These are phyloP conservation scores for Calliopsis andreniformis DNA, from an alignment of 1,140 invertebrate species.

Conservation along the genomic window DNA sequence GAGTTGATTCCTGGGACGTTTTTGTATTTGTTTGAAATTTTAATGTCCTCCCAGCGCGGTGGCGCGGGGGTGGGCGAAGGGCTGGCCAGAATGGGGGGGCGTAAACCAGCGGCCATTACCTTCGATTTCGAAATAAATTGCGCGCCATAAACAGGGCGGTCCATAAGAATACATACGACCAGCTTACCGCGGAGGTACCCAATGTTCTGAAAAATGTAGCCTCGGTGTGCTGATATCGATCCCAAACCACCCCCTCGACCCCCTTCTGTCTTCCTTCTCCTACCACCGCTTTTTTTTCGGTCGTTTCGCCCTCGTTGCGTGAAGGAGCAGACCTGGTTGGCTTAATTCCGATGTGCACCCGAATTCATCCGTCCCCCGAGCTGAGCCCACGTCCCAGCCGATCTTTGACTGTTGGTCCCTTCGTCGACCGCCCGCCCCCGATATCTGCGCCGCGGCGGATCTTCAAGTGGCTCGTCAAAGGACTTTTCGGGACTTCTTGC, in stretches of 20 bases:
- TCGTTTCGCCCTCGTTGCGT: neutral
- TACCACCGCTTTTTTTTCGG: too few relatives aligned
- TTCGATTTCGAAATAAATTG: slow-evolving; percentile 81
- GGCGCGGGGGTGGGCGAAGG: slow-evolving; percentile 22
- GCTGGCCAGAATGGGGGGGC: slow-evolving; percentile 53
- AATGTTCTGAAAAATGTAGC: slow-evolving; percentile 73
- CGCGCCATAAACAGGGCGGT: slow-evolving; percentile 78
- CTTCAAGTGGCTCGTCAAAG: slow-evolving; percentile 57
- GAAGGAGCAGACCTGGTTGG: slow-evolving; percentile 31
- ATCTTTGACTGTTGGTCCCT: slow-evolving; percentile 48
- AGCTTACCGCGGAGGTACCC: slow-evolving; percentile 70
- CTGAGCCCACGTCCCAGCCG: slow-evolving; percentile 22
- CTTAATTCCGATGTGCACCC: slow-evolving; percentile 55
- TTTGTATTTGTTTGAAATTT: slow-evolving; percentile 78
- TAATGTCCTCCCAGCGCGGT: slow-evolving; percentile 67
- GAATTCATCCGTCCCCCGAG: slow-evolving; percentile 46
- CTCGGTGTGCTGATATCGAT: slow-evolving; percentile 66
- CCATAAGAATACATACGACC: slow-evolving; percentile 79
- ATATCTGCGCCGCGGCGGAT: slow-evolving; percentile 40
- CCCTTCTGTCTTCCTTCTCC: neutral
- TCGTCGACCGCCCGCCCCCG: slow-evolving; percentile 28
- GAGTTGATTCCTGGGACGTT: slow-evolving; percentile 60
- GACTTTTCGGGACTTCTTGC: slow-evolving; percentile 47
- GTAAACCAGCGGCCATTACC: slow-evolving; percentile 79
- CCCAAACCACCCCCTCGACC: slow-evolving; percentile 11